A percentile compares a stretch with the other conserved stretches of the same genome.
Conservation (phyloP, 2,797 vertebrate genomes). For the Aselliscus stoliczkanus region DNA sequence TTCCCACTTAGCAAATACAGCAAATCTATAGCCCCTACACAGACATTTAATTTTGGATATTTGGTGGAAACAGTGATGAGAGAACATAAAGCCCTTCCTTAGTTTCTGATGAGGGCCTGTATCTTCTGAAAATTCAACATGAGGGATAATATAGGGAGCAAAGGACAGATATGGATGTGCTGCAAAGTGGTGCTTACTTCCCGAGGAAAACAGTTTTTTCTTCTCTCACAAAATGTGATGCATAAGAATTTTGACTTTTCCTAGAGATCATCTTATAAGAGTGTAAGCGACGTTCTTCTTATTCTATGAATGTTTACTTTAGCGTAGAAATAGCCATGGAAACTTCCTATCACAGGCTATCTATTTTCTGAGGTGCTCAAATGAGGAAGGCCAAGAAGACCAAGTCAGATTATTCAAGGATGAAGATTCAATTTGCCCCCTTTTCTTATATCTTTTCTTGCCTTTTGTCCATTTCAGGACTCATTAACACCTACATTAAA, state of each 20-base stretch:
- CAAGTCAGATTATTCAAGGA: not conserved
- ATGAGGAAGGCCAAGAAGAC: not conserved
- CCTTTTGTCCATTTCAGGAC: conserved; percentile 40
- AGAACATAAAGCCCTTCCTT: not conserved
- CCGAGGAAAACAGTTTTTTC: not conserved
- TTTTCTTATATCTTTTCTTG: not conserved
- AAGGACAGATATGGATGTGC: not conserved
- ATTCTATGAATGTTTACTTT: not conserved
- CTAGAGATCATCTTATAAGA: not conserved
- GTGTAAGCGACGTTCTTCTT: not conserved
- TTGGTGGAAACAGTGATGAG: not conserved
- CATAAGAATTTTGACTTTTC: not conserved
- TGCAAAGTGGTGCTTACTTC: not conserved
- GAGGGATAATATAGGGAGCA: not conserved
- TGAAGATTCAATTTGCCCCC: not conserved
- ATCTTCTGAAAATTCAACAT: not conserved
- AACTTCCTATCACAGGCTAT: not conserved
- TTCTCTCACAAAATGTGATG: not conserved
- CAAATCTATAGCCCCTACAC: not conserved
- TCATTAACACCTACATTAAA: conserved; percentile 54
- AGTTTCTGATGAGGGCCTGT: not conserved
- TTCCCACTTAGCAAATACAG: not conserved
- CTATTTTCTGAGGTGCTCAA: not conserved
- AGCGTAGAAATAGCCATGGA: not conserved
- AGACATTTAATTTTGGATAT: not conserved